Conservation (phyloP, 2,113 vertebrate species). For the Cavia aperea region DNA sequence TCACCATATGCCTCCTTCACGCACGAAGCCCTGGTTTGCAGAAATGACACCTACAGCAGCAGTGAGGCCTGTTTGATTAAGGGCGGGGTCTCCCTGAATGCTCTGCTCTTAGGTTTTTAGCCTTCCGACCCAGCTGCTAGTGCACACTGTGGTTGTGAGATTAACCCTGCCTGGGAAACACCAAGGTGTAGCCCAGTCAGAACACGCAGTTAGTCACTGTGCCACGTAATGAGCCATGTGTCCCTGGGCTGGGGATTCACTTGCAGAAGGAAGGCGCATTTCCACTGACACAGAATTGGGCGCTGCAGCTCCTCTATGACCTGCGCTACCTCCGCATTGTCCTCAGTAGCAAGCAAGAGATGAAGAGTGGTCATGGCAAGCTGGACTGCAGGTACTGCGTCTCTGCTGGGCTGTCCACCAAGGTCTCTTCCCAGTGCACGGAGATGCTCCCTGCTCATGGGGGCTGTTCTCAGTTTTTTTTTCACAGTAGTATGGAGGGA, state of each 20-base stretch:
- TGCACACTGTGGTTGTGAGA: background rate
- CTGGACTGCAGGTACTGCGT: slow-evolving; percentile 81
- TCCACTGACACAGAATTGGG: slow-evolving; percentile 90
- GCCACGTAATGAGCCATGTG: background rate
- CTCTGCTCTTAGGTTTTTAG: background rate
- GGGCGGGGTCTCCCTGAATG: background rate
- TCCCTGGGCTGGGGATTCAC: background rate
- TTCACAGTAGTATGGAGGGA: background rate
- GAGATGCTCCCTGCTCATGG: background rate
- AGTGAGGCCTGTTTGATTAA: background rate
- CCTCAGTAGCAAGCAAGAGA: slow-evolving; percentile 78
- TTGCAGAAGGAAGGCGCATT: slow-evolving; percentile 75
- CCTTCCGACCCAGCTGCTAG: background rate
- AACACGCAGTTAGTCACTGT: background rate
- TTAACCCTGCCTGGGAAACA: background rate
- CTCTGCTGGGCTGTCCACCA: background rate
- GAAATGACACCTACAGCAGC: background rate
- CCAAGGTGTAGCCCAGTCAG: background rate
- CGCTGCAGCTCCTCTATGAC: slow-evolving; percentile 92
- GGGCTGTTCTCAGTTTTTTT: background rate
- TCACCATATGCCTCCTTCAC: background rate
- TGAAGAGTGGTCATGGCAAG: slow-evolving; percentile 77
- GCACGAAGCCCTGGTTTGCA: background rate
- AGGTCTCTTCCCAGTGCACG: background rate
- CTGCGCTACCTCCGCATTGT: slow-evolving; percentile 85